Evolutionary conservation across 1,140 invertebrate species (phyloP).

Genomic region (Rhopalosiphum maidis): DNA sequence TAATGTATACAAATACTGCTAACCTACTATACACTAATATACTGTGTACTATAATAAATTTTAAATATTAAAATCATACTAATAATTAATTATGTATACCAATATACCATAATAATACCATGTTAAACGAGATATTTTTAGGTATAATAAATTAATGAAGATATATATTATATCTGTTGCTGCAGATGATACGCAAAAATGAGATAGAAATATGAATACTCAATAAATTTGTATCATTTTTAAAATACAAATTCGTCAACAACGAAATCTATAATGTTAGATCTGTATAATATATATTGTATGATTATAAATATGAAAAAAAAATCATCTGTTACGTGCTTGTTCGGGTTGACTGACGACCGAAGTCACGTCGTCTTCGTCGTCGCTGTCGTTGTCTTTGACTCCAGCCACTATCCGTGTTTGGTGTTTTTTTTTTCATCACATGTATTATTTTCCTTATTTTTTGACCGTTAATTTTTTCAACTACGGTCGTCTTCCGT

Average conservation of each 20-base stretch:
- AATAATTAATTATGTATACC: not conserved
- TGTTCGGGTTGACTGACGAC: constrained; percentile 44
- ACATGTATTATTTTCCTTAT: not conserved
- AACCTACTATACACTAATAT: not conserved
- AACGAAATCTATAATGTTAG: not conserved
- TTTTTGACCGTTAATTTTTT: constrained; percentile 40
- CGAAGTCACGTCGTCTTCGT: constrained; percentile 45
- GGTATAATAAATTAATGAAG: not conserved
- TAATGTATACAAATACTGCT: not conserved
- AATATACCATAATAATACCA: not conserved
- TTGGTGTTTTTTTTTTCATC: constrained; percentile 18
- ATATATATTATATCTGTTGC: not conserved
- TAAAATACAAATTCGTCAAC: not conserved
- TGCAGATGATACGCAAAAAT: not conserved
- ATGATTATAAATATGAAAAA: constrained; percentile 42
- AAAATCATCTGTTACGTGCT: constrained; percentile 52
- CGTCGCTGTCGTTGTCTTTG: not conserved
- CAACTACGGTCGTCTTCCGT: constrained; percentile 23
- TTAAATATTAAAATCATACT: not conserved
- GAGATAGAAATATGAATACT: not conserved
- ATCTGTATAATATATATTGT: not conserved
- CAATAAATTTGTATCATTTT: not conserved
- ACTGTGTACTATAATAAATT: not conserved
- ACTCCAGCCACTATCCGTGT: not conserved
- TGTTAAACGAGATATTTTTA: not conserved